Percentiles rank a stretch among this genome's conserved stretches.
Conservation (phyloP, 1,140 invertebrate species). For the Euwallacea fornicatus region DNA sequence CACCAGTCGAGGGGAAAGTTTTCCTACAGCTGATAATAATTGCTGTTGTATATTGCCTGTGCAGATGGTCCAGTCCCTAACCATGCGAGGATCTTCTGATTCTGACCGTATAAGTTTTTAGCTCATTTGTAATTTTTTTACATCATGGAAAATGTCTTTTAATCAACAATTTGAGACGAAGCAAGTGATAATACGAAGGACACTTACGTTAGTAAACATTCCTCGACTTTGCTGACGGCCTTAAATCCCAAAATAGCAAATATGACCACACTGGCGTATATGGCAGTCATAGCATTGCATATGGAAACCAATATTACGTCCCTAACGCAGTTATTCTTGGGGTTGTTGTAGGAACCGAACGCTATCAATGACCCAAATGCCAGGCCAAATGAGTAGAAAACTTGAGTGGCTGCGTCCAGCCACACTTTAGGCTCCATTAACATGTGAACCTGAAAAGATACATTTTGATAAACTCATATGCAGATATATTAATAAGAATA, state of each 20-base stretch:
- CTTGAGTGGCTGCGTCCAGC: constrained; percentile 93
- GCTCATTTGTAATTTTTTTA: too few species aligned
- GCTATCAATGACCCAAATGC: constrained; percentile 91
- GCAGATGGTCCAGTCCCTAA: too few species aligned
- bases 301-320: constrained; percentile 88
- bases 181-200: too few species aligned
- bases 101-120: too few species aligned
- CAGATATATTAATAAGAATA: too few species aligned
- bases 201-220: constrained; percentile 74
- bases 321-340: constrained; percentile 86
- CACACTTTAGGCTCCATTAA: constrained; percentile 81
- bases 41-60: too few species aligned
- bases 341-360: constrained; percentile 88
- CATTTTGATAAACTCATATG: neutral
- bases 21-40: too few species aligned
- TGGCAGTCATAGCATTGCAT: constrained; percentile 88
- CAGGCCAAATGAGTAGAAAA: constrained; percentile 92
- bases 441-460: constrained; percentile 68
- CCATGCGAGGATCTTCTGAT: too few species aligned
- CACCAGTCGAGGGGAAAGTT: too few species aligned
- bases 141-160: too few species aligned
- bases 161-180: too few species aligned
- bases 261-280: constrained; percentile 92
- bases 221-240: constrained; percentile 77
- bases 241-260: constrained; percentile 88